Evolutionary conservation across 2,888 invertebrate genomes (phyloP), one percentile per base, ranked within the genome.

Genomic region (Crocallis elinguaria): DNA sequence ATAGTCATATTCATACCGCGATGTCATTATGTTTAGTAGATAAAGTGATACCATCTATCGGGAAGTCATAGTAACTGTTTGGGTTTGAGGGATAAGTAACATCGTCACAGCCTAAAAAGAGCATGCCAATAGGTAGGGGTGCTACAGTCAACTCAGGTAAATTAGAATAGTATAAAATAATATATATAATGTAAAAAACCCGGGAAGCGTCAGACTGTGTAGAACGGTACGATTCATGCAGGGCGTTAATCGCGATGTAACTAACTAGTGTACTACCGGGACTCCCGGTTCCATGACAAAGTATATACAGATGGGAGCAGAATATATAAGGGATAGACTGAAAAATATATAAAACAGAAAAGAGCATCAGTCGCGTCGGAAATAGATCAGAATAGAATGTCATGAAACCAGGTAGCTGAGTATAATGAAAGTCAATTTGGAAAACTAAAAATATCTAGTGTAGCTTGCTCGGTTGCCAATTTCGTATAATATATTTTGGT

Each of bases 61-160:
- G 75, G 69, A 82, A 88, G 88, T 88, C 91, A 90, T 88, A 90
- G 77, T 84, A 77, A 89, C 91, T 89, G 91, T 89, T 91, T 88
- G 90, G 84, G 73, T 76, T 79, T 77, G 87, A 86, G 89, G 89
- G 88, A 87, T 88, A 88, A 90, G 89, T 89, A 85, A 86, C 84
- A 84, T 86, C 69, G 83, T 89, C 85, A 86, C 89, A 89, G 89
- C 84, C 88, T 90, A 88, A 77, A 77, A 74, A 82, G 77, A 84
- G 86, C 90, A 90, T 90, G 91, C 91, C 82, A 86, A 85, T 83
- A 73, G 75, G 77, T 73, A 67, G 75, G 82, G 77, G 75, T 71
- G 77, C 79, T 77, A 74, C 75, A 82, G 80, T 84, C 81, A 83
- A 83, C 74, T 82, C 75, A 77, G 79, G 75, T 79, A 74, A 54